phyloP scores from a whole-genome alignment of 2,113 vertebrate species.

The Apodemus speciosus region DNA sequence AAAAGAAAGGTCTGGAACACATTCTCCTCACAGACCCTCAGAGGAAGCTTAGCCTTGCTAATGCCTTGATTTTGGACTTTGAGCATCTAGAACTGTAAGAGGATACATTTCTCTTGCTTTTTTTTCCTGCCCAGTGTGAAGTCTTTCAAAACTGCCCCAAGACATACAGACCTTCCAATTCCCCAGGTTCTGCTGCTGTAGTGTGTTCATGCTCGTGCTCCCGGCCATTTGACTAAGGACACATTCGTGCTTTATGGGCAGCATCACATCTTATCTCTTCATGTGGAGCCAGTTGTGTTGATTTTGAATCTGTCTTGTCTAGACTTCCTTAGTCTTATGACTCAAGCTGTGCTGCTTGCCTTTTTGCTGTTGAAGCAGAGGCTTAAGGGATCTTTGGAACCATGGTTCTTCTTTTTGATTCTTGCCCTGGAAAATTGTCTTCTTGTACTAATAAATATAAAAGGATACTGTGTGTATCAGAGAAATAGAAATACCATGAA shows the following conservation, averaged over 20 bases:
- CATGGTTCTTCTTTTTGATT: conserved; percentile 32
- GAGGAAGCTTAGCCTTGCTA: background rate
- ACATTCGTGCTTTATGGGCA: background rate
- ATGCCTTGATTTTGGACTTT: background rate
- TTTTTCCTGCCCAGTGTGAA: background rate
- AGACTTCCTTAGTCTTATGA: background rate
- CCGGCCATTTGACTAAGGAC: background rate
- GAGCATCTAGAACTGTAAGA: background rate
- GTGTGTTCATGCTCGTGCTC: background rate
- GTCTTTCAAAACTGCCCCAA: background rate
- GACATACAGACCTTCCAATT: background rate
- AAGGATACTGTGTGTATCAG: background rate
- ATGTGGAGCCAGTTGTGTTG: background rate
- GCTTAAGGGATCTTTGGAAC: background rate
- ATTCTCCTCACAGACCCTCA: background rate
- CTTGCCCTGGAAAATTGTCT: conserved; percentile 35
- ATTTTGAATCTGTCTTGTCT: background rate
- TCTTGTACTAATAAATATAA: background rate
- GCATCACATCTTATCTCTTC: background rate
- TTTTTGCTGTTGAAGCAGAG: background rate
- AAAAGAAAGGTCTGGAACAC: background rate
- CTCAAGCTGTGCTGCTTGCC: background rate
- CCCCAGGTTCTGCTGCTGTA: background rate
- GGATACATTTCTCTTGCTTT: background rate
- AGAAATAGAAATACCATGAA: background rate